phyloP scores from a whole-genome alignment of 1,140 invertebrate genomes.

The Nylanderia fulva region DNA sequence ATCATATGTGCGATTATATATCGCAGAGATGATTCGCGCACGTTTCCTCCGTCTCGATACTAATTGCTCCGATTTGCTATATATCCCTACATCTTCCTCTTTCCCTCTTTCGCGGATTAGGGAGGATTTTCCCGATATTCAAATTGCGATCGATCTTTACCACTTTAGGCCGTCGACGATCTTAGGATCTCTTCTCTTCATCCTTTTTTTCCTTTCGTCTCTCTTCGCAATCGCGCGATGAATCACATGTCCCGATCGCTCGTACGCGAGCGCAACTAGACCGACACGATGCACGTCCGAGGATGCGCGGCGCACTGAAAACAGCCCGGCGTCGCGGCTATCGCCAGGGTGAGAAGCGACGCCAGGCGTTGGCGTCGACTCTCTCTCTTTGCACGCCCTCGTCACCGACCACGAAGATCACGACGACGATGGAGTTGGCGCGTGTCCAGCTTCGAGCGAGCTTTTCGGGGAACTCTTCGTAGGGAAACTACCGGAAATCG shows the following conservation, averaged over 20 bases:
- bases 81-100: no score
- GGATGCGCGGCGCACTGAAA: conserved; percentile 72
- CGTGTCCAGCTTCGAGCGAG: conserved; percentile 46
- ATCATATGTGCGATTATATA: conserved; percentile 6
- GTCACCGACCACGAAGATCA: conserved; percentile 22
- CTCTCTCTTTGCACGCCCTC: conserved; percentile 63
- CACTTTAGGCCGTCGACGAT: conserved; percentile 51
- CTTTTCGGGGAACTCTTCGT: conserved; percentile 20
- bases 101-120: neutral
- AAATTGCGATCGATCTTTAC: conserved; percentile 55
- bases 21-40: conserved; percentile 2
- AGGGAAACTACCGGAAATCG: conserved; percentile 4
- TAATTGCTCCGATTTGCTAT: no score
- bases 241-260: conserved; percentile 38
- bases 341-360: conserved; percentile 54
- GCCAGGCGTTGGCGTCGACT: conserved; percentile 65
- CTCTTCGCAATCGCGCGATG: neutral
- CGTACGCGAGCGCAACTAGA: conserved; percentile 2
- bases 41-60: neutral
- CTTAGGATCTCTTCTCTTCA: conserved; percentile 31
- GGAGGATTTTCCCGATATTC: neutral
- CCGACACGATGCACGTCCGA: conserved; percentile 59
- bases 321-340: conserved; percentile 38
- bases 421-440: conserved; percentile 62
- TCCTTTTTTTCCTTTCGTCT: conserved; percentile 21